Evolutionary conservation across 2,113 vertebrate species (phyloP), one percentile per base, ranked within the genome.

Genomic region (Cavia aperea): DNA sequence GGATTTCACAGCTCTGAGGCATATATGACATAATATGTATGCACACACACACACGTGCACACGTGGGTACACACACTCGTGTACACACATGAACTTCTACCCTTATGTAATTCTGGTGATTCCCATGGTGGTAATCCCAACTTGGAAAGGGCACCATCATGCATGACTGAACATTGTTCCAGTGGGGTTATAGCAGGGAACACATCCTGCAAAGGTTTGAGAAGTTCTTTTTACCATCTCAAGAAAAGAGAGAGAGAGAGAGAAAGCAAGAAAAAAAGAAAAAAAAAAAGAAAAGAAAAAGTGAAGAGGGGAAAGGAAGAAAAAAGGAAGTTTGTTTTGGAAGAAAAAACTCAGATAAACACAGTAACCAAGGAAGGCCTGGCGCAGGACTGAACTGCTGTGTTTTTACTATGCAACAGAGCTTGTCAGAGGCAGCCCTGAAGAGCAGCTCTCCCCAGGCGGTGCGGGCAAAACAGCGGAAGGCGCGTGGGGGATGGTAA

Each of bases 381-480:
- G 36, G 21, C 56, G 88, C 68, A 58, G 0, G 49, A 26, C 86
- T 97, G 90, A 96, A 82, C 90, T 89, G 94, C 96, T 97, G 96
- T 89, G 91, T 0, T 92, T 98, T 98, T 98, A 98, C 97, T 97
- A 94, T 39, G 90, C 43, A 73, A 90, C 95, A 90, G 86, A 93
- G 94, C 92, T 86, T 89, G 73, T 56, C 91, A 39, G 63, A 49
- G 31, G 88, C 19, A 29, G 83, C 93, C 66, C 88, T 79, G 7
- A 95, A 88, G 10, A 84, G 90, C 0, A 1, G 7, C 0, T 93
- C 92, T 95, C 86, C 82, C 3, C 70, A 36, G 90, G 79, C 62
- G 51, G 33, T 7, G 46, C 49, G 36, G 24, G 9, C 36, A 36
- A 31, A 70, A 58, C 36, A 82, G 89, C 87, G 31, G 46, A 56